Conservation (phyloP, 1,140 invertebrate species). For the Heliconius nattereri region DNA sequence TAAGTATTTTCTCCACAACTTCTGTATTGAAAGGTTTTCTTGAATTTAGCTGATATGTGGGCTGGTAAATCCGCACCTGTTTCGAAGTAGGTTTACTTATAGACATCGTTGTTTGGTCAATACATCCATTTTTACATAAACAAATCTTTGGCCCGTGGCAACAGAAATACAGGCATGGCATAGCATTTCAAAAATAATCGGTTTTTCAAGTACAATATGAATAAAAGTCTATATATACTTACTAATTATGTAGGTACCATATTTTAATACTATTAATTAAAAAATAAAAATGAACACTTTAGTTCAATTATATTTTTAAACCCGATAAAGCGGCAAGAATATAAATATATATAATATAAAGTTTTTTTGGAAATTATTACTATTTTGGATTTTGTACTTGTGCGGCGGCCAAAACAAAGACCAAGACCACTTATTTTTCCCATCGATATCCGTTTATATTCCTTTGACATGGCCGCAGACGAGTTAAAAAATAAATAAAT, state of each 20-base stretch:
- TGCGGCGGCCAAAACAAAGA: slow-evolving; percentile 33
- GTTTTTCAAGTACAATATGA: no score
- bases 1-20: slow-evolving; percentile 64
- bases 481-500: background rate
- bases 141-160: background rate
- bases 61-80: slow-evolving; percentile 74
- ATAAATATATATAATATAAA: background rate
- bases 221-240: no score
- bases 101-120: slow-evolving; percentile 66
- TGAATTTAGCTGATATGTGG: slow-evolving; percentile 72
- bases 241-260: no score
- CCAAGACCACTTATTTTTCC: slow-evolving; percentile 41
- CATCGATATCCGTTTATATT: slow-evolving; percentile 49
- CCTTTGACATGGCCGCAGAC: slow-evolving; percentile 45
- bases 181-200: background rate
- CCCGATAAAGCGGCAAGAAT: background rate
- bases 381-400: slow-evolving; percentile 52
- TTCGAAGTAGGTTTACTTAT: slow-evolving; percentile 52
- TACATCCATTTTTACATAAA: slow-evolving; percentile 23
- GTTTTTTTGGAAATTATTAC: slow-evolving; percentile 35
- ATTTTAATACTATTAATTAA: no score
- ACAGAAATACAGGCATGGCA: background rate
- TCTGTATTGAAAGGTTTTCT: slow-evolving; percentile 68
- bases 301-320: background rate
- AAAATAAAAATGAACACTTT: no score